Conservation (phyloP, 2,113 vertebrate species). For the Phalacrocorax pelagicus region DNA sequence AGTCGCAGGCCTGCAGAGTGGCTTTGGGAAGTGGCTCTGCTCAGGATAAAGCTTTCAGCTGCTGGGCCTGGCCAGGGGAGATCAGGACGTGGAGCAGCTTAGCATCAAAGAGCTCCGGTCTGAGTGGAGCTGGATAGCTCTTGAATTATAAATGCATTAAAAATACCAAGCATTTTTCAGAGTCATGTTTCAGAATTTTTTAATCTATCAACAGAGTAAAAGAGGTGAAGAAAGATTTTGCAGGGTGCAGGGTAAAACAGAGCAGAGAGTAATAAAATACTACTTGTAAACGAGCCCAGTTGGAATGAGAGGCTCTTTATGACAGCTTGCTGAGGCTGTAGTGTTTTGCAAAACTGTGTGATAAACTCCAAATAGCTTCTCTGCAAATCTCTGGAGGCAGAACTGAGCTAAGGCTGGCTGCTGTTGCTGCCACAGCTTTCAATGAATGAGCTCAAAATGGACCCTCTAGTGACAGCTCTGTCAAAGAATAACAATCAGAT, state of each 20-base stretch:
- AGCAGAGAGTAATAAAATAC: slow-evolving; percentile 42
- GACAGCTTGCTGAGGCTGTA: slow-evolving; percentile 19
- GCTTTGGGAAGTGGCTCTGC: background rate
- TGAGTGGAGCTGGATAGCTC: background rate
- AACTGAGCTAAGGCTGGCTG: slow-evolving; percentile 37
- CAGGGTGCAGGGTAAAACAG: slow-evolving; percentile 46
- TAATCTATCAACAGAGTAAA: slow-evolving; percentile 24
- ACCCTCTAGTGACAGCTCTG: slow-evolving; percentile 59
- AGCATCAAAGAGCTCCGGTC: background rate
- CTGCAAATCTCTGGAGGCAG: slow-evolving; percentile 55
- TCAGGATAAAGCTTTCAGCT: background rate
- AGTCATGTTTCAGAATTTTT: slow-evolving; percentile 7
- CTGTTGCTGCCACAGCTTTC: slow-evolving; percentile 37
- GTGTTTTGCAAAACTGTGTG: slow-evolving; percentile 40
- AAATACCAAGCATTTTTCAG: slow-evolving; percentile 55
- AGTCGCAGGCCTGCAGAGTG: background rate
- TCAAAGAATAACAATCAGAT: slow-evolving; percentile 54
- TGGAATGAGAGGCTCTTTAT: slow-evolving; percentile 58
- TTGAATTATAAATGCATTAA: slow-evolving; percentile 58
- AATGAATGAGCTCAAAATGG: slow-evolving; percentile 57
- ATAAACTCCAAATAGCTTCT: slow-evolving; percentile 60
- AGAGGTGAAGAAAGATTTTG: slow-evolving; percentile 46
- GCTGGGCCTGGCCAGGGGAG: background rate
- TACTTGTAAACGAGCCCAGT: slow-evolving; percentile 53
- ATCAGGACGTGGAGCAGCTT: background rate